Base-by-base conservation (phyloP, 2,113 vertebrate species). In the Heterotilapia buettikoferi region DNA sequence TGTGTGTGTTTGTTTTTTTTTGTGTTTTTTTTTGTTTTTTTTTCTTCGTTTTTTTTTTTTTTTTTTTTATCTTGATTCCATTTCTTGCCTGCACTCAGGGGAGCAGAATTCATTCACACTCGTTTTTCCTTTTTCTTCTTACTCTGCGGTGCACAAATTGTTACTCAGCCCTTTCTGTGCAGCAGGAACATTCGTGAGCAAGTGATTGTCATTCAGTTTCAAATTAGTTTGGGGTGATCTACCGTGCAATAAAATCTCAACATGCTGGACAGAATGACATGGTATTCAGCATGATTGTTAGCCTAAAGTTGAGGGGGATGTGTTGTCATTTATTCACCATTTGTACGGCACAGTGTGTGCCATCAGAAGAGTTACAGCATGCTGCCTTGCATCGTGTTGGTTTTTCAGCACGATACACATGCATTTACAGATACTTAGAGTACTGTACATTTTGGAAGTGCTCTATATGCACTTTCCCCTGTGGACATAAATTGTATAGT, bases 91-190 rank as follows among this genome's bases (percentile, higher is more conserved):
- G 89, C 85, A 88, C 91, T 88, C 93, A 90, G 83, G 92, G 90
- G 92, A 94, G 91, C 84, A 89, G 83, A 93, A 92, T 93, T 94
- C 91, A 93, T 93, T 94, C 85, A 31, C 85, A 83, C 86, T 93
- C 54, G 3, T 87, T 90, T 86, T 66, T 86, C 66, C 66, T 80
- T 87, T 83, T 87, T 88, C 86, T 92, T 83, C 85, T 89, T 90
- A 80, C 89, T 91, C 82, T 82, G 90, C 78, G 86, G 86, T 92
- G 93, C 89, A 89, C 89, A 92, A 90, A 92, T 91, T 94, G 91
- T 93, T 92, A 92, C 88, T 86, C 89, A 84, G 89, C 83, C 85
- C 79, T 92, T 90, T 90, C 89, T 85, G 85, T 92, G 89, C 88
- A 80, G 84, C 68, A 53, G 83, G 79, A 86, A 84, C 81, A 24